Conservation (phyloP, 2,797 vertebrate genomes). For the Thaleichthys pacificus region DNA sequence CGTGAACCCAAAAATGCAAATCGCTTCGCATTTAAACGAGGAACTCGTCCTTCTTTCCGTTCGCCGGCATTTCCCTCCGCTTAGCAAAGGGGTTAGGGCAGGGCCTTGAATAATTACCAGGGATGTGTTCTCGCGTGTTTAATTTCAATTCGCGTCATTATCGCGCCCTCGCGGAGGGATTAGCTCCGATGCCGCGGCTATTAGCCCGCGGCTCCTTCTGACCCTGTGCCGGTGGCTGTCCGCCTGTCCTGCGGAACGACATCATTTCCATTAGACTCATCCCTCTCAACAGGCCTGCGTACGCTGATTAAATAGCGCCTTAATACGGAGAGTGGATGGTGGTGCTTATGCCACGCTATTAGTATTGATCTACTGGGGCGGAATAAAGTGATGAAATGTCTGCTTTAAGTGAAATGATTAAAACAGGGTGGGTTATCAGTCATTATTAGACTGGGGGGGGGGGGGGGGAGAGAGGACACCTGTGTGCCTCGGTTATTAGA, state of each 20-base stretch:
- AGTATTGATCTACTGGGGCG: slow-evolving; percentile 44
- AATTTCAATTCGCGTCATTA: slow-evolving; percentile 39
- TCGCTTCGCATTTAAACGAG: too few relatives aligned
- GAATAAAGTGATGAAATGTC: slow-evolving; percentile 50
- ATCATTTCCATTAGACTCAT: slow-evolving; percentile 58
- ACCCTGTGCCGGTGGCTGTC: slow-evolving; percentile 34
- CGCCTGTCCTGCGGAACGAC: slow-evolving; percentile 47
- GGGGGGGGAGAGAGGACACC: slow-evolving; percentile 15
- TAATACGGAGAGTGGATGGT: slow-evolving; percentile 47
- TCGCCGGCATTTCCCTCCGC: background rate
- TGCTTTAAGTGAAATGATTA: slow-evolving; percentile 41
- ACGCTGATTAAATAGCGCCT: slow-evolving; percentile 61
- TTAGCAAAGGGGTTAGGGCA: background rate
- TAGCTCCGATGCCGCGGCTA: slow-evolving; percentile 48
- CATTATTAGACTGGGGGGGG: slow-evolving; percentile 27
- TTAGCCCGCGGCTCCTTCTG: slow-evolving; percentile 41
- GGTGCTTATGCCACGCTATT: slow-evolving; percentile 51
- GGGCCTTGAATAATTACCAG: slow-evolving; percentile 38
- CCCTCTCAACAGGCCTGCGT: slow-evolving; percentile 57
- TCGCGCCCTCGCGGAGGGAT: slow-evolving; percentile 41
- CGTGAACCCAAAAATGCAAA: too few relatives aligned
- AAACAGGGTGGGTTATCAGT: background rate
- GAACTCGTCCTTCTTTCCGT: background rate
- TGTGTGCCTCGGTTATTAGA: background rate
- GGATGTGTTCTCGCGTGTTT: slow-evolving; percentile 37